A percentile compares a stretch with the other conserved stretches of the same genome.
These are phyloP conservation scores for Meloe dianella DNA, from an alignment of 2,888 invertebrate genomes.

Conservation along the genomic window DNA sequence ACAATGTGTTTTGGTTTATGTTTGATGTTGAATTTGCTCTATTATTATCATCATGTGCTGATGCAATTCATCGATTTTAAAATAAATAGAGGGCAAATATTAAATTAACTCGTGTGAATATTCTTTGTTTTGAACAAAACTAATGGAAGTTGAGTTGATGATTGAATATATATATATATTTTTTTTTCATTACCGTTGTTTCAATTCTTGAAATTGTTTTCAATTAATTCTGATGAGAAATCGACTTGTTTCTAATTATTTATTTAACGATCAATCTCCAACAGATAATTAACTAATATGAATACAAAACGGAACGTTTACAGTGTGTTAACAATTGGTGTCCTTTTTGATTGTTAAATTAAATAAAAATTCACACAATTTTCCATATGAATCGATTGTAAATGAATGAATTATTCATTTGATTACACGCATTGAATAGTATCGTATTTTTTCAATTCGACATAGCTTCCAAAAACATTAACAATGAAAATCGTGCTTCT, in stretches of 20 bases:
- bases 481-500: background rate
- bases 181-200: background rate
- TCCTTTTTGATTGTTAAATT: background rate
- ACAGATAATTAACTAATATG: slow-evolving; percentile 22
- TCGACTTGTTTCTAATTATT: slow-evolving; percentile 15
- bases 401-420: background rate
- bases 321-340: slow-evolving; percentile 17
- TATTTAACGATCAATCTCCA: slow-evolving; percentile 24
- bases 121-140: slow-evolving; percentile 20
- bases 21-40: slow-evolving; percentile 5
- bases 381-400: background rate
- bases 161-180: background rate
- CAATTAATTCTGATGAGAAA: slow-evolving; percentile 13
- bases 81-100: slow-evolving; percentile 23
- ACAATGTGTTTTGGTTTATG: background rate
- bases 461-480: background rate
- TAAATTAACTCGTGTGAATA: slow-evolving; percentile 30
- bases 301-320: slow-evolving; percentile 15
- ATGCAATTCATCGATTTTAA: slow-evolving; percentile 24
- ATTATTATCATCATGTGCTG: slow-evolving; percentile 6
- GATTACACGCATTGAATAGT: background rate
- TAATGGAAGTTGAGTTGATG: background rate
- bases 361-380: background rate
- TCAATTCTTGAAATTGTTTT: background rate
- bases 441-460: background rate